Evolutionary conservation across 2,888 invertebrate genomes (phyloP).

Genomic region (Drosophila melanocephala): DNA sequence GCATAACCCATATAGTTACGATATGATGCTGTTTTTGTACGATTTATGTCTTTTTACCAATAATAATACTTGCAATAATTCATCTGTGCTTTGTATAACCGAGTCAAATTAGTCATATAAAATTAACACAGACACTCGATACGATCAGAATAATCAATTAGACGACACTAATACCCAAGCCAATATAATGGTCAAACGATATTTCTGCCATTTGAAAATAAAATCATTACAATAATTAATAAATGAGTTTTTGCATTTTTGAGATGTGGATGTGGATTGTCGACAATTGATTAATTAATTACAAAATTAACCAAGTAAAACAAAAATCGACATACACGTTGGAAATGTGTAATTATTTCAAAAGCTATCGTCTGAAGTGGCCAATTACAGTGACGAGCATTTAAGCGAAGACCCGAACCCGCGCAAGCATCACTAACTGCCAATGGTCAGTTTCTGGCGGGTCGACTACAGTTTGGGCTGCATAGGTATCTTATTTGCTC

Average conservation of each 20-base stretch:
- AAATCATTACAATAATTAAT: constrained; percentile 37
- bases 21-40: constrained; percentile 63
- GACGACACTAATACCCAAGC: constrained; percentile 72
- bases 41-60: constrained; percentile 47
- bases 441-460: constrained; percentile 1
- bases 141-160: constrained; percentile 62
- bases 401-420: constrained; percentile 50
- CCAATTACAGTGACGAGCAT: neutral
- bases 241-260: neutral
- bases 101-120: constrained; percentile 77
- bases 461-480: constrained; percentile 35
- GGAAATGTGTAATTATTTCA: neutral
- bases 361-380: neutral
- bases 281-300: neutral
- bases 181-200: constrained; percentile 64
- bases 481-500: constrained; percentile 31
- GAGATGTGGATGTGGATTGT: neutral
- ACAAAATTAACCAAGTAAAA: neutral
- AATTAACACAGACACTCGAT: constrained; percentile 64
- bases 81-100: constrained; percentile 76
- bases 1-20: constrained; percentile 34
- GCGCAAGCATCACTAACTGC: constrained; percentile 9
- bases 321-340: neutral
- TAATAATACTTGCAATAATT: constrained; percentile 49
- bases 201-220: constrained; percentile 70